Percentiles rank a stretch among this genome's conserved stretches.
Evolutionary conservation across 53 echinoderm and acorn worm genomes (phyloP).

Genomic region (Crossaster papposus): DNA sequence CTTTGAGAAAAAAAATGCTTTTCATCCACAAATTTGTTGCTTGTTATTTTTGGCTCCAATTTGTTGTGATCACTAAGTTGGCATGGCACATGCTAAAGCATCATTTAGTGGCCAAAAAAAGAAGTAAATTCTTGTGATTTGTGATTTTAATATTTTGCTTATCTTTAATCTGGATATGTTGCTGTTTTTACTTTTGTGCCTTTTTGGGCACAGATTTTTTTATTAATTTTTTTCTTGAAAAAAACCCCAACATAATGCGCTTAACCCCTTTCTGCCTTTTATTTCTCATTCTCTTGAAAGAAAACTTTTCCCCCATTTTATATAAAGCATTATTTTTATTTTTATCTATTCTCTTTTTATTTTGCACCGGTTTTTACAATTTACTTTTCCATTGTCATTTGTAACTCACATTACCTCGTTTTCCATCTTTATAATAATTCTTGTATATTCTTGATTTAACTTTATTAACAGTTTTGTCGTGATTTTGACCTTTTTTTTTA

Average conservation of each 20-base stretch:
- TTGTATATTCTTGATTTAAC: background rate
- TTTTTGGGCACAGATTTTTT: conserved; percentile 3
- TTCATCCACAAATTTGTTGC: too few species aligned
- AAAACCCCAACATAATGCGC: conserved; percentile 27
- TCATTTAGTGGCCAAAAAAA: background rate
- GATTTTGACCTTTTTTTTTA: background rate
- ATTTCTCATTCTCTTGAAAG: background rate
- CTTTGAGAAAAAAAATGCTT: too few species aligned
- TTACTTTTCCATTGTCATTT: background rate
- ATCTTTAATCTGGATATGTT: conserved; percentile 2
- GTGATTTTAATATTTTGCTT: background rate
- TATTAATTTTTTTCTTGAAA: conserved; percentile 4
- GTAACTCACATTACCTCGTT: conserved; percentile 30
- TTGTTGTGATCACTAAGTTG: background rate
- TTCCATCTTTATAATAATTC: background rate
- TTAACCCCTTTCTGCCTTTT: background rate
- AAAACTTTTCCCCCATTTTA: background rate
- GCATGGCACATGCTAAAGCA: background rate
- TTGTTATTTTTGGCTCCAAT: too few species aligned
- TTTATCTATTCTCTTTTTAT: conserved; percentile 34
- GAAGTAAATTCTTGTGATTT: background rate
- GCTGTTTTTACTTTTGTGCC: conserved; percentile 29
- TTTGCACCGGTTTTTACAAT: conserved; percentile 33
- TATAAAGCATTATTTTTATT: background rate
- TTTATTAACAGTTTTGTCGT: background rate